Base-by-base conservation (phyloP, 2,888 invertebrate species). In the Drosophila diplacantha region DNA sequence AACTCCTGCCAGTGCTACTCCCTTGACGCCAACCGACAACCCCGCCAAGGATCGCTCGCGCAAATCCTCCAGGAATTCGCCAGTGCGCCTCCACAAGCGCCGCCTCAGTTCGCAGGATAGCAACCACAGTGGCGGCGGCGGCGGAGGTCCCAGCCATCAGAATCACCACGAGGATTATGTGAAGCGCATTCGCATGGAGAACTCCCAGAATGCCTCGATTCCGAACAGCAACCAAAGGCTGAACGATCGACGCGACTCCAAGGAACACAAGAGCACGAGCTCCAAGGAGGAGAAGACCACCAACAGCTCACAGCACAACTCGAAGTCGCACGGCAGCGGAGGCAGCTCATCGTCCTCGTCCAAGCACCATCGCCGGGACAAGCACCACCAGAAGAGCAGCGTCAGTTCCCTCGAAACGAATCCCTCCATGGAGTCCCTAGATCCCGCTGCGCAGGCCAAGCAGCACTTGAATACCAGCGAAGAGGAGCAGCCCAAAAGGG, bases 51-150 rank as follows among this genome's bases (percentile, higher is more conserved):
- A 86, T 47, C 85, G 86, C 14, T 77, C 81, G 11, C 78, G 86
- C 1, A 87, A 86, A 55, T 74, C 81, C 4, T 87, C 86, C 2
- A 75, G 86, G 1, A 87, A 83, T 47, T 88, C 88, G 12, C 88
- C 88, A 0, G 79, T 75, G 14, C 86, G 87, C 6, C 71, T 81
- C 50, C 82, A 87, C 58, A 95, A 95, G 87, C 90, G 95, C 51
- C 91, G 95, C 63, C 91, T 94, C 82, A 95, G 95, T 70, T 93
- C 93, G 2, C 95, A 95, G 85, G 95, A 95, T 61, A 91, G 91
- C 79, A 86, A 83, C 37, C 74, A 80, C 24, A 82, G 78, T 34
- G 68, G 53, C 9, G 61, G 69, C 26, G 63, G 50, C 1, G 57
- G 43, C 8, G 54, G 54, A 8, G 41, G 22, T 8, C 57, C 57